phyloP scores from a whole-genome alignment of 2,888 invertebrate species.

The Andricus curvator region DNA sequence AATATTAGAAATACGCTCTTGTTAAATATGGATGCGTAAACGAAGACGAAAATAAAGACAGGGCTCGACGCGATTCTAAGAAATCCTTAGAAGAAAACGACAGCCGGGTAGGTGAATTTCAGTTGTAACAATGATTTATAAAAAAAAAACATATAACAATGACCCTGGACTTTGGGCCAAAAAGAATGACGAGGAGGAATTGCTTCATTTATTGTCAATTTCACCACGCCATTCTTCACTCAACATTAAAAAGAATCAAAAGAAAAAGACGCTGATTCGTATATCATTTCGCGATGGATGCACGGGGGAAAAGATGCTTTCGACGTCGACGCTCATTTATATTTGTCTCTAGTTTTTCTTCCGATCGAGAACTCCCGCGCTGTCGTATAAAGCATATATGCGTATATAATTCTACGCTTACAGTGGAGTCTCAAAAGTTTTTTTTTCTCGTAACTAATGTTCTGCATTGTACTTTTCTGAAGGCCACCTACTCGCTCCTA shows the following conservation, averaged over 20 bases:
- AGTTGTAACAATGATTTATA: conserved; percentile 33
- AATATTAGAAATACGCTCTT: conserved; percentile 30
- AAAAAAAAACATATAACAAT: conserved; percentile 23
- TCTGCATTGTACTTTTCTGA: conserved; percentile 35
- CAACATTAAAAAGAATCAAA: conserved; percentile 31
- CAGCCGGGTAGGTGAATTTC: conserved; percentile 34
- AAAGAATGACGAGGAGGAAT: conserved; percentile 42
- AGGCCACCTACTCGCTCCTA: conserved; percentile 34
- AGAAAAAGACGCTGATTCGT: conserved; percentile 35
- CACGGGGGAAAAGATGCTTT: conserved; percentile 9
- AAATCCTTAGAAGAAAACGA: conserved; percentile 29
- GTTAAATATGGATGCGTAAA: conserved; percentile 23
- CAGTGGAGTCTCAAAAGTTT: conserved; percentile 8
- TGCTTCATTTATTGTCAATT: conserved; percentile 39
- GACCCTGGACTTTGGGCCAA: background rate
- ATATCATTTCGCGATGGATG: conserved; percentile 35
- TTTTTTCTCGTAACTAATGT: background rate
- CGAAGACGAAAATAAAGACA: conserved; percentile 8
- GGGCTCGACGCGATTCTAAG: conserved; percentile 24
- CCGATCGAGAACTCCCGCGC: conserved; percentile 14
- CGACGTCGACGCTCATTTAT: background rate
- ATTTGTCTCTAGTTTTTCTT: background rate
- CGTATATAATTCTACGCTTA: conserved; percentile 27
- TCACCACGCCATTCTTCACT: conserved; percentile 28
- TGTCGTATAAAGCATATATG: conserved; percentile 13